These are phyloP conservation scores for Arctocebus calabarensis DNA, from an alignment of 2,797 vertebrate species.

Conservation along the genomic window DNA sequence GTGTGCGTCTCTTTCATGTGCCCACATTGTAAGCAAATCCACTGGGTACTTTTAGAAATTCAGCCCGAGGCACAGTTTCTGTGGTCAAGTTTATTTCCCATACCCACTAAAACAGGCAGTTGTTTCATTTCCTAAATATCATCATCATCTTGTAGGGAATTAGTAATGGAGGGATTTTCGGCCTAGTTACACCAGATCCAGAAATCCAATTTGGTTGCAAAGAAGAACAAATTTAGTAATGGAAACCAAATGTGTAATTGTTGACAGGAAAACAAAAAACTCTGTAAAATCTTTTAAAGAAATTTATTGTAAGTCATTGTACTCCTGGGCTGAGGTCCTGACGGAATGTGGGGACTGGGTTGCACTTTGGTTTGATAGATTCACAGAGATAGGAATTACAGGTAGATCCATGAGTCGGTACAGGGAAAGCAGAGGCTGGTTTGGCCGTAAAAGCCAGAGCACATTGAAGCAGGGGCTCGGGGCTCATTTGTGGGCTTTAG, in stretches of 20 bases:
- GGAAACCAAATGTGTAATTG: background rate
- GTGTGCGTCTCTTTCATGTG: accelerated
- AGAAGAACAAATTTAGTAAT: background rate
- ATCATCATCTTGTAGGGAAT: background rate
- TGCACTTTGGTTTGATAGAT: background rate
- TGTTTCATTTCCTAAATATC: background rate
- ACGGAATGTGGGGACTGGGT: background rate
- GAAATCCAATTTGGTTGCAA: background rate
- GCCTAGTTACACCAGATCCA: background rate
- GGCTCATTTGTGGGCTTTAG: background rate
- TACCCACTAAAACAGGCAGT: background rate
- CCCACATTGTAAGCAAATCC: background rate
- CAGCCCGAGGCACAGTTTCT: background rate
- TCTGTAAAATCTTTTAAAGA: background rate
- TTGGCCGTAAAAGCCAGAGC: background rate
- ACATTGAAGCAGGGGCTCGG: background rate
- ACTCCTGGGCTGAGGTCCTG: background rate
- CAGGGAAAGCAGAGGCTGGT: background rate
- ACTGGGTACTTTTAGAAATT: background rate
- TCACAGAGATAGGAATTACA: background rate
- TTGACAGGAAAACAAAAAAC: background rate
- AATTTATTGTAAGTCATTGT: background rate
- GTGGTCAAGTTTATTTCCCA: background rate
- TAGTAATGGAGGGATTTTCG: background rate
- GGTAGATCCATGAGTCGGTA: background rate